Conservation (phyloP, 2,888 invertebrate species). For the Liopterus haemorrhoidalis region DNA sequence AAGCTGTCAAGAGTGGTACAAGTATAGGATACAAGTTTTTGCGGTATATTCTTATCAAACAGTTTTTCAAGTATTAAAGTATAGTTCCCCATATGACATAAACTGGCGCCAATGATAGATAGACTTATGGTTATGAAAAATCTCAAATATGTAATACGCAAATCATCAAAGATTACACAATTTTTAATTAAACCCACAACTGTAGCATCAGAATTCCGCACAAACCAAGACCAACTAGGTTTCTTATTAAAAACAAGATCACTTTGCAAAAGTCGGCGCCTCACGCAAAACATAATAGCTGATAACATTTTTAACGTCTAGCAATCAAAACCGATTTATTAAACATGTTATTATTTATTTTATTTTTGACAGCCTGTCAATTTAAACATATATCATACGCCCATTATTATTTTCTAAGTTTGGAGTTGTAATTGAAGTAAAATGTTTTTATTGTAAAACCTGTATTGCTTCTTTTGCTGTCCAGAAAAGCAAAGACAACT, state of each 20-base stretch:
- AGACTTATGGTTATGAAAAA: constrained; percentile 16
- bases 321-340: too few relatives aligned
- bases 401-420: too few relatives aligned
- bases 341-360: neutral
- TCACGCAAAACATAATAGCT: constrained; percentile 13
- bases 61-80: too few relatives aligned
- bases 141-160: constrained; percentile 3
- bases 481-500: constrained; percentile 17
- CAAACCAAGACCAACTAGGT: constrained; percentile 5
- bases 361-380: constrained; percentile 11
- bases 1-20: too few relatives aligned
- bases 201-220: constrained; percentile 13
- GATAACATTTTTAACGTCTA: constrained; percentile 12
- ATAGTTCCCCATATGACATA: too few relatives aligned
- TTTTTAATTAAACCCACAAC: constrained; percentile 21
- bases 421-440: constrained; percentile 3
- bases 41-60: too few relatives aligned
- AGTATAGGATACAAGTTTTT: too few relatives aligned
- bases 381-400: too few relatives aligned
- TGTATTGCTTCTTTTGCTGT: constrained; percentile 21
- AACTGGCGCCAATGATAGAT: constrained; percentile 17
- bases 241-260: constrained; percentile 9
- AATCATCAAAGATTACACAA: constrained; percentile 17
- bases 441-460: constrained; percentile 4
- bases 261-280: constrained; percentile 5